Percentiles rank a stretch among this genome's conserved stretches.
phyloP scores from a whole-genome alignment of 2,113 vertebrate species.

The Penelope pileata region DNA sequence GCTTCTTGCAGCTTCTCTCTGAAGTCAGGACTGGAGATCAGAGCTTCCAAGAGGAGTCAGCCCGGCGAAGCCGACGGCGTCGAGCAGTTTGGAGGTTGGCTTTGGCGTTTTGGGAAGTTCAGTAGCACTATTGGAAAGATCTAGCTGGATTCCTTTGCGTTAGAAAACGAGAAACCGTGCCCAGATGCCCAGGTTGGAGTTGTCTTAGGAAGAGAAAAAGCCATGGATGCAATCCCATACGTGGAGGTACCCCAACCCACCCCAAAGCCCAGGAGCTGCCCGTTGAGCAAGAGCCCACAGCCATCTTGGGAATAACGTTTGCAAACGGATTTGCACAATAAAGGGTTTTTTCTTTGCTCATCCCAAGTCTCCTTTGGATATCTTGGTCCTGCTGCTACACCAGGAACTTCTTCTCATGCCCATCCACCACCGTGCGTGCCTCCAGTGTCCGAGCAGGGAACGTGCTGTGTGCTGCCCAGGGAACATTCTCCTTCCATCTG shows the following conservation, averaged over 20 bases:
- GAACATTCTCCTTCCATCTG: not conserved
- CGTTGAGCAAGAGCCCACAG: not conserved
- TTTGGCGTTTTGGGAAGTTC: not conserved
- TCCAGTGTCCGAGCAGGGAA: not conserved
- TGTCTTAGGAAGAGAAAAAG: not conserved
- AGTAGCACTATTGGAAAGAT: not conserved
- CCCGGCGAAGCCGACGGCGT: rapidly evolving
- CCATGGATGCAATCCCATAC: not conserved
- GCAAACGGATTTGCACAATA: not conserved
- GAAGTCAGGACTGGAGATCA: not conserved
- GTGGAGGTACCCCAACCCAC: not conserved
- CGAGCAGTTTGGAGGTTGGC: not conserved
- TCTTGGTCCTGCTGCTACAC: not conserved
- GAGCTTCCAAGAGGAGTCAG: too few species aligned
- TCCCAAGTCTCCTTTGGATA: not conserved
- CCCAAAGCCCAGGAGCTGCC: not conserved
- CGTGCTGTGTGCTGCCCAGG: not conserved
- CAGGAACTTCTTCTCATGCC: not conserved
- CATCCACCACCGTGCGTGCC: rapidly evolving
- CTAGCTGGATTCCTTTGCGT: not conserved
- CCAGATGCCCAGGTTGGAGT: not conserved
- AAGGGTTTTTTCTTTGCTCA: not conserved
- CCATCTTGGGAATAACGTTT: not conserved
- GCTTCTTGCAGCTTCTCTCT: not conserved
- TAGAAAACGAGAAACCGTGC: not conserved